These are phyloP conservation scores for Protaetia brevitarsis DNA, from an alignment of 1,140 invertebrate genomes.

Conservation along the genomic window DNA sequence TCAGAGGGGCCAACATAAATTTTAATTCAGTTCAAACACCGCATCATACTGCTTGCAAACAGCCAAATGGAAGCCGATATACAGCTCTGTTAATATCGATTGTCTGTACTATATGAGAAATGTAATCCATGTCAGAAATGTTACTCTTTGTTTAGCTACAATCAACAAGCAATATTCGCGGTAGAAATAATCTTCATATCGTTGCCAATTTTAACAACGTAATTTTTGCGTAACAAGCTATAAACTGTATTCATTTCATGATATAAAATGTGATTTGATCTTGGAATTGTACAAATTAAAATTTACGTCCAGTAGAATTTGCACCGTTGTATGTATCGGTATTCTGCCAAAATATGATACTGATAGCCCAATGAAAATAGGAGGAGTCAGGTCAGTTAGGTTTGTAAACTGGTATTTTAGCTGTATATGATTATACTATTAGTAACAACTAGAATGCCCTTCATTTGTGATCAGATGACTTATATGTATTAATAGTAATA, in stretches of 20 bases:
- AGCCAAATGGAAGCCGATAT: too few species aligned
- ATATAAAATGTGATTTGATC: conserved; percentile 20
- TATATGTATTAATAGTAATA: conserved; percentile 23
- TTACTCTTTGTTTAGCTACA: neutral
- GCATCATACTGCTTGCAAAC: too few species aligned
- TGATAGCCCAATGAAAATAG: conserved; percentile 14
- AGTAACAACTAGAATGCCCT: neutral
- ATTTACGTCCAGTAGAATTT: conserved; percentile 21
- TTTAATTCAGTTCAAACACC: neutral
- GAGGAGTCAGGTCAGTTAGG: neutral
- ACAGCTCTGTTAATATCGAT: too few species aligned
- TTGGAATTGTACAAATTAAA: conserved; percentile 25
- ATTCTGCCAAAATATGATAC: neutral
- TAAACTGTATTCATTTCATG: neutral
- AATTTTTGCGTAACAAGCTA: neutral
- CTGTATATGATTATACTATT: neutral
- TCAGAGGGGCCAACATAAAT: neutral
- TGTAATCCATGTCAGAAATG: neutral
- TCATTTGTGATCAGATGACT: conserved; percentile 22
- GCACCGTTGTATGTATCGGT: neutral
- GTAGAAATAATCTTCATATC: neutral
- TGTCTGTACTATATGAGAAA: too few species aligned
- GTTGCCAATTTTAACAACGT: neutral
- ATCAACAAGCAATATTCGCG: neutral
- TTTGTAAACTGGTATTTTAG: neutral